Evolutionary conservation across 2,888 invertebrate genomes (phyloP), one percentile per base, ranked within the genome.

Genomic region (Drosophila sordidapex): DNA sequence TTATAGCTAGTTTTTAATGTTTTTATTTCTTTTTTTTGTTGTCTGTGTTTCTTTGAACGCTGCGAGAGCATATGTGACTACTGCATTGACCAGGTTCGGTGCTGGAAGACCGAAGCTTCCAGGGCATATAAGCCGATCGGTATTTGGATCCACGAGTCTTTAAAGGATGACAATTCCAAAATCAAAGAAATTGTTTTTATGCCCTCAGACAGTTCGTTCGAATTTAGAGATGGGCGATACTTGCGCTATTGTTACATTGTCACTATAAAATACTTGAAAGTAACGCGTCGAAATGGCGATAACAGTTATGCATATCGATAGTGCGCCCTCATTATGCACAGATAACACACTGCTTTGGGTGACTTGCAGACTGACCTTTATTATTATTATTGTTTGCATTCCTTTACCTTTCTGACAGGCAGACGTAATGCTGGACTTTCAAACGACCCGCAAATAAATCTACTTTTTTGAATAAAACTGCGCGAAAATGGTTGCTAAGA

Each of bases 401-500:
- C 92, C 92, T 93, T 33, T 93, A 91, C 91, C 90, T 92, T 92
- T 92, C 92, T 91, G 92, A 93, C 92, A 91, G 88, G 92, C 92
- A 90, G 91, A 90, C 85, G 76, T 88, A 82, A 89, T 91, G 92
- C 91, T 90, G 92, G 92, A 92, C 91, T 90, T 81, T 87, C 78
- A 67, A 83, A 79, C 78, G 91, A 79, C 90, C 90, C 76, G 90
- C 85, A 75, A 70, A 68, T 72, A 73, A 89, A 93, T 93, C 93
- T 93, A 90, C 87, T 72, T 87, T 92, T 82, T 83, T 73, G 31
- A 82, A 78, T 86, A 85, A 86, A 91, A 90, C 78, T 80, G 79
- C 79, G 81, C 67, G 78, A 92, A 87, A 86, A 93, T 93, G 93
- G 93, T 93, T 90, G 93, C 93, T 81, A 93, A 93, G 91, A 93